phyloP scores from a whole-genome alignment of 2,888 invertebrate species.

The Drosophila lutescens region DNA sequence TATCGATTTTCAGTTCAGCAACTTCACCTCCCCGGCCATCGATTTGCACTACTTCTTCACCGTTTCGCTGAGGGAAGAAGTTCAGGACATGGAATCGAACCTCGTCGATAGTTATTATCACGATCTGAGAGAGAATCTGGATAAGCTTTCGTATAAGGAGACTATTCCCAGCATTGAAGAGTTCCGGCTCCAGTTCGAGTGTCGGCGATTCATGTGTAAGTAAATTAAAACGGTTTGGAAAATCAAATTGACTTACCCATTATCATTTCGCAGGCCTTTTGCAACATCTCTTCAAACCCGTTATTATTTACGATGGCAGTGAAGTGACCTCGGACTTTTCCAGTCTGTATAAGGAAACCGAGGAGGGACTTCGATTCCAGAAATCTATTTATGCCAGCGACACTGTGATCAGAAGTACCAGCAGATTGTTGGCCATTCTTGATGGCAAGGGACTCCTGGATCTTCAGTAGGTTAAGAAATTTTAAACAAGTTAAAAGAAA shows the following conservation, averaged over 20 bases:
- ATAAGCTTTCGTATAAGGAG: slow-evolving; percentile 39
- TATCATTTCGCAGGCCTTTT: slow-evolving; percentile 47
- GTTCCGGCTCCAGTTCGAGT: slow-evolving; percentile 51
- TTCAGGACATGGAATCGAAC: slow-evolving; percentile 62
- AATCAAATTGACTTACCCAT: neutral
- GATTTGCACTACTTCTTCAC: slow-evolving; percentile 79
- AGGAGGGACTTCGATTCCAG: slow-evolving; percentile 71
- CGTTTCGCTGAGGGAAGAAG: slow-evolving; percentile 69
- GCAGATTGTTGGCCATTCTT: slow-evolving; percentile 69
- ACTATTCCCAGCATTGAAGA: slow-evolving; percentile 62
- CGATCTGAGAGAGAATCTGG: slow-evolving; percentile 48
- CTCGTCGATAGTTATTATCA: slow-evolving; percentile 70
- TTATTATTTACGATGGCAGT: slow-evolving; percentile 71
- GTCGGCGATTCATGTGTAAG: slow-evolving; percentile 53
- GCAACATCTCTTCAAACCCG: slow-evolving; percentile 70
- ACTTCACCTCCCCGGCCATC: slow-evolving; percentile 65
- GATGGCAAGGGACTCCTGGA: slow-evolving; percentile 78
- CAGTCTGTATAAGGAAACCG: slow-evolving; percentile 72
- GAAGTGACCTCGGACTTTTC: slow-evolving; percentile 72
- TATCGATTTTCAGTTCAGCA: slow-evolving; percentile 78
- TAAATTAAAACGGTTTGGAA: accelerated
- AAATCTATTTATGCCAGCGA: slow-evolving; percentile 68
- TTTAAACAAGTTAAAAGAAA: too few species aligned
- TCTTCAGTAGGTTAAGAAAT: neutral
- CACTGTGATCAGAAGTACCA: slow-evolving; percentile 67